Evolutionary conservation across 1,140 invertebrate genomes (phyloP).

Genomic region (Calycopis cecrops): DNA sequence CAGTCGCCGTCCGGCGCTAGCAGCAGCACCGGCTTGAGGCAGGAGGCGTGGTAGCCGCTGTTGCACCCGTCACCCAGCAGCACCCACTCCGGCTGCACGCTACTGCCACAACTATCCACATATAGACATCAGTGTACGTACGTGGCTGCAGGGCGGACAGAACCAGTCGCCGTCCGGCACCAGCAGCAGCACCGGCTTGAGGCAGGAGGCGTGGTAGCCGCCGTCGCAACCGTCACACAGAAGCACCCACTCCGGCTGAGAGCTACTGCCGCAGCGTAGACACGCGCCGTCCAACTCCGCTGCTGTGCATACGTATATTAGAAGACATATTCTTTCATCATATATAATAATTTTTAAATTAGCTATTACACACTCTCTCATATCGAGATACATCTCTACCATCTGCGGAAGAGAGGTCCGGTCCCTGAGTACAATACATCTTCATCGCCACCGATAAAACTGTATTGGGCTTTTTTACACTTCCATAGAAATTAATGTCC

Average conservation of each 20-base stretch:
- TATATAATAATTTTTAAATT: too few relatives aligned
- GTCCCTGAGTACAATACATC: too few relatives aligned
- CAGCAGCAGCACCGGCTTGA: constrained; percentile 91
- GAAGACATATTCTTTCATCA: too few relatives aligned
- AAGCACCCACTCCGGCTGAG: constrained; percentile 97
- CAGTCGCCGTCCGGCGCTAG: constrained; percentile 97
- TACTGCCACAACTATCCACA: constrained; percentile 91
- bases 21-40: constrained; percentile 91
- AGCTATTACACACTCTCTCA: too few relatives aligned
- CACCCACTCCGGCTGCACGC: constrained; percentile 96
- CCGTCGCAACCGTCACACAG: constrained; percentile 95
- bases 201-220: constrained; percentile 96
- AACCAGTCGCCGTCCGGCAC: constrained; percentile 98
- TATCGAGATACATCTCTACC: too few relatives aligned
- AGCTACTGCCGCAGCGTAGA: constrained; percentile 89
- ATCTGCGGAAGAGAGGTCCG: too few relatives aligned
- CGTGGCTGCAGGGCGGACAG: constrained; percentile 96
- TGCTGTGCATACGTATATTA: neutral
- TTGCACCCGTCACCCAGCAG: constrained; percentile 96
- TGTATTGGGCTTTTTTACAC: too few relatives aligned
- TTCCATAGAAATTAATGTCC: too few relatives aligned
- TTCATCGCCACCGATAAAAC: too few relatives aligned
- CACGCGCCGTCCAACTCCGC: constrained; percentile 82
- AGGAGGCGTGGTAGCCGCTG: constrained; percentile 95
- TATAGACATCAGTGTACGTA: too few relatives aligned